Evolutionary conservation across 2,888 invertebrate species (phyloP), one percentile per base, ranked within the genome.

Genomic region (Hydriomena furcata): DNA sequence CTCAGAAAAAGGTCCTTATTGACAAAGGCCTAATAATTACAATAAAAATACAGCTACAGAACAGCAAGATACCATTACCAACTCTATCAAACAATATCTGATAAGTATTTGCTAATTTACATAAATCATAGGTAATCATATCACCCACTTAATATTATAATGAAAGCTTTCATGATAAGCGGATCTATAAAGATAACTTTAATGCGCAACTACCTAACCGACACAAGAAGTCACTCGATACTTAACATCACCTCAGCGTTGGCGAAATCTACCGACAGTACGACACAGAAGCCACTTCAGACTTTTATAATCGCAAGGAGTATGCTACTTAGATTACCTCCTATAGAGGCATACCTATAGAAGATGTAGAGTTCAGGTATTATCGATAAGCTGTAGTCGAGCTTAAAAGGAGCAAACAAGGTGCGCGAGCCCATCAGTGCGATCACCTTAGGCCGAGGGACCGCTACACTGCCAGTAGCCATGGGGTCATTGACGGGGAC

Each of bases 401-500:
- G 80, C 78, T 82, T 82, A 80, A 74, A 78, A 81, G 77, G 79
- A 73, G 74, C 68, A 69, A 58, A 60, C 65, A 51, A 61, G 65
- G 66, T 71, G 74, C 73, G 78, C 69, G 50, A 24, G 68, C 76
- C 79, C 82, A 80, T 75, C 75, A 76, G 72, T 74, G 69, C 67
- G 73, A 66, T 63, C 61, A 61, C 54, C 60, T 60, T 65, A 58
- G 66, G 62, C 67, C 64, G 60, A 65, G 66, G 55, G 65, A 58
- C 65, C 65, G 66, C 60, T 57, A 58, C 61, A 55, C 32, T 58
- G 57, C 60, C 82, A 88, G 85, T 89, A 76, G 68, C 66, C 76
- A 90, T 90, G 90, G 79, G 76, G 69, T 71, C 77, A 76, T 73
- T 77, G 73, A 60, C 64, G 65, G 68, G 69, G 68, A 65, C 74